A percentile compares a stretch with the other conserved stretches of the same genome.
Evolutionary conservation across 2,113 vertebrate species (phyloP).

Genomic region (Python bivittatus): DNA sequence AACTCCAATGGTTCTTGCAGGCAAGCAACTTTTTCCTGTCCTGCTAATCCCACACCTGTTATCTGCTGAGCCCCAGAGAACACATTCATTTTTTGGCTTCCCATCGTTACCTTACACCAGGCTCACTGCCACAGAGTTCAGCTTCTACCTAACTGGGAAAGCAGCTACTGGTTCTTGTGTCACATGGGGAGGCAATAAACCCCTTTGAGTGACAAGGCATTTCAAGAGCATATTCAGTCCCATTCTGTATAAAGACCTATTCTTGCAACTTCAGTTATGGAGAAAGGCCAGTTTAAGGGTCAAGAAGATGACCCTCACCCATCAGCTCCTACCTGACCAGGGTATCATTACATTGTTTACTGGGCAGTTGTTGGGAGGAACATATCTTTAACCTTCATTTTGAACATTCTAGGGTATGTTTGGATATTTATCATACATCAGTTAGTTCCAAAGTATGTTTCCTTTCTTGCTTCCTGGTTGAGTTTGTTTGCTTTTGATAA

Average conservation of each 20-base stretch:
- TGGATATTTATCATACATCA: background rate
- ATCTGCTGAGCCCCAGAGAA: background rate
- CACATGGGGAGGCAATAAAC: background rate
- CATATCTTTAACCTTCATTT: background rate
- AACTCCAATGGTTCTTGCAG: background rate
- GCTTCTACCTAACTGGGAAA: background rate
- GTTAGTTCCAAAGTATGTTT: background rate
- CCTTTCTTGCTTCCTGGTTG: background rate
- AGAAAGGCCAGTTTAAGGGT: background rate
- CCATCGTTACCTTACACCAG: background rate
- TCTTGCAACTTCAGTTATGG: background rate
- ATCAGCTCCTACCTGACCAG: background rate
- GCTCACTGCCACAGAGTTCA: background rate
- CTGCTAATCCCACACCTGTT: constrained; percentile 8
- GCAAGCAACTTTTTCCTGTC: background rate
- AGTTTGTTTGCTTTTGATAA: background rate
- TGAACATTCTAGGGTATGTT: background rate
- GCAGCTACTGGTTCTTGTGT: background rate
- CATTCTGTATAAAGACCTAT: background rate
- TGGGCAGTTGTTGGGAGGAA: background rate
- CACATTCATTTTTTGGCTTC: background rate
- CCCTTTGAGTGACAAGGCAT: background rate
- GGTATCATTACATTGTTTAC: background rate
- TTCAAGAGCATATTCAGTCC: background rate
- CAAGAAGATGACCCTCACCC: background rate